Conservation (phyloP, 1,140 invertebrate species). For the Triops longicaudatus region DNA sequence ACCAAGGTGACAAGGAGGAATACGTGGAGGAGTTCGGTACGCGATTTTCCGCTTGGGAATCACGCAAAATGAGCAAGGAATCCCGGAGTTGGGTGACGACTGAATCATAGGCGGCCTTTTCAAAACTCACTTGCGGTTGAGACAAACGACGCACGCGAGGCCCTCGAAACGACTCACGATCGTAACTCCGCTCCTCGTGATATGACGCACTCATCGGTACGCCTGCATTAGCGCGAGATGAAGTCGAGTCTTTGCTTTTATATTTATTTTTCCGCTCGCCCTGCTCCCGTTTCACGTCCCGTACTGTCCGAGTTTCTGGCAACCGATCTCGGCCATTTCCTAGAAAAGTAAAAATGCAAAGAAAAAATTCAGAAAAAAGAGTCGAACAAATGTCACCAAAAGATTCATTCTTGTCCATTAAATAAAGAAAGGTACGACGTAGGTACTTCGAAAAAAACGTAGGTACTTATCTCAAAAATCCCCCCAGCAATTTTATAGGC, state of each 20-base stretch:
- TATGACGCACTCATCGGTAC: neutral
- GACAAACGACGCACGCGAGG: constrained; percentile 21
- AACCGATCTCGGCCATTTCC: constrained; percentile 39
- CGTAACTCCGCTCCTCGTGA: neutral
- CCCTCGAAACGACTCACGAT: constrained; percentile 24
- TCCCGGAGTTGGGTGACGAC: neutral
- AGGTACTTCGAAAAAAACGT: neutral
- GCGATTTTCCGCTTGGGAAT: neutral
- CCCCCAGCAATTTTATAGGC: neutral
- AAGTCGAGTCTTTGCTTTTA: constrained; percentile 30
- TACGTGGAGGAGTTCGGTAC: neutral
- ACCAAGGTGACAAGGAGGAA: neutral
- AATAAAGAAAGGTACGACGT: neutral
- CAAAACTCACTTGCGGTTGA: neutral
- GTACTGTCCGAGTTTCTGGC: constrained; percentile 81
- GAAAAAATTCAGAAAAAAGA: too few species aligned
- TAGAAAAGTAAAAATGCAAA: constrained; percentile 8
- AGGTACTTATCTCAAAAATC: neutral
- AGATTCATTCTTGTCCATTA: neutral
- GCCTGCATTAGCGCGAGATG: constrained; percentile 13
- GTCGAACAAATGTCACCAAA: neutral
- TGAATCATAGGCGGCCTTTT: neutral
- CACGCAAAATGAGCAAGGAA: neutral
- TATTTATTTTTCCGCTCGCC: constrained; percentile 62
- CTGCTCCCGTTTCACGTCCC: constrained; percentile 84